These are phyloP conservation scores for Misgurnus anguillicaudatus DNA, from an alignment of 2,113 vertebrate species.

Conservation along the genomic window DNA sequence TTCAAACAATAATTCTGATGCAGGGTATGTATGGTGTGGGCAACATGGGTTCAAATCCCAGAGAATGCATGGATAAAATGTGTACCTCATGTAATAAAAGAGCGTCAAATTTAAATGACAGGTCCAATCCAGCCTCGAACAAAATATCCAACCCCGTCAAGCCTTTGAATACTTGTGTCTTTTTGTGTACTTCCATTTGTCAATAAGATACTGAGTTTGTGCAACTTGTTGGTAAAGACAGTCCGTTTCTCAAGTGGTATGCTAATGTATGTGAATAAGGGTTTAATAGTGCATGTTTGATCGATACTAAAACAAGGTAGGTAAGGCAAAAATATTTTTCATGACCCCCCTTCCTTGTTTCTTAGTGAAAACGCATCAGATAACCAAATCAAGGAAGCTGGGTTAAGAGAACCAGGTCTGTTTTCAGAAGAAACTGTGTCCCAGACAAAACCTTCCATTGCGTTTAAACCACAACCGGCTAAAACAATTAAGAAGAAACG, in stretches of 20 bases:
- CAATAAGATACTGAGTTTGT: neutral
- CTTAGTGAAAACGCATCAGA: constrained; percentile 49
- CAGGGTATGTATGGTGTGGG: constrained; percentile 63
- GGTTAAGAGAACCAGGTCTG: constrained; percentile 17
- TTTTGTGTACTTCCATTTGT: neutral
- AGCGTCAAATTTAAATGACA: too few species aligned
- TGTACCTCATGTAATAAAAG: too few species aligned
- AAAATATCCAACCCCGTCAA: neutral
- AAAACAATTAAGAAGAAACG: constrained; percentile 3
- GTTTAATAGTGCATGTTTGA: constrained; percentile 8
- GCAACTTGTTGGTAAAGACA: neutral
- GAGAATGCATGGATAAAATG: too few species aligned
- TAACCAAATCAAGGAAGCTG: constrained; percentile 6
- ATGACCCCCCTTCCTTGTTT: constrained; percentile 39
- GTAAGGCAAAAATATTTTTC: neutral
- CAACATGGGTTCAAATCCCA: constrained; percentile 25
- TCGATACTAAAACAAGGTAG: neutral
- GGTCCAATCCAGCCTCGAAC: neutral
- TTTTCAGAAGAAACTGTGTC: constrained; percentile 36
- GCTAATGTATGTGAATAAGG: neutral
- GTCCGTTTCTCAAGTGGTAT: too few species aligned
- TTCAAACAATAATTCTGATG: constrained; percentile 47
- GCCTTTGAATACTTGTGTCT: too few species aligned
- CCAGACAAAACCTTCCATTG: neutral
- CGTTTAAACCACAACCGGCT: neutral